Evolutionary conservation across 2,888 invertebrate species (phyloP).

Genomic region (Acleris literana): DNA sequence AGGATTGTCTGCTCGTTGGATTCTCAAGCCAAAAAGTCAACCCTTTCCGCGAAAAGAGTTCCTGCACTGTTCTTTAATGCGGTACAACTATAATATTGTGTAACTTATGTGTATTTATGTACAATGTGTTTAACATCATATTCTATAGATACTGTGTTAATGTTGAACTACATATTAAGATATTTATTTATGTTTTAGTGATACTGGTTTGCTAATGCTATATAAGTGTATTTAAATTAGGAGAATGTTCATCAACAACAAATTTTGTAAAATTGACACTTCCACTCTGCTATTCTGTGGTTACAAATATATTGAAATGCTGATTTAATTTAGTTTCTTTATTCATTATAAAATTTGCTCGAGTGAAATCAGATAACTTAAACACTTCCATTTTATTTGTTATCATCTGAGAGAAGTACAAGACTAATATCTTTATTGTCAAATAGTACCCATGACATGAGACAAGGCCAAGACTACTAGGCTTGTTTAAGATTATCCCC

Average conservation of each 20-base stretch:
- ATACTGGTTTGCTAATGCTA: slow-evolving; percentile 19
- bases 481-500: too few relatives aligned
- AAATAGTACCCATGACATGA: too few relatives aligned
- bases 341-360: too few relatives aligned
- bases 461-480: too few relatives aligned
- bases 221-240: slow-evolving; percentile 24
- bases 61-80: slow-evolving; percentile 91
- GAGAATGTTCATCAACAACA: slow-evolving; percentile 11
- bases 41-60: slow-evolving; percentile 97
- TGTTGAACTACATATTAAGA: slow-evolving; percentile 7
- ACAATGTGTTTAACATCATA: slow-evolving; percentile 21
- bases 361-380: too few relatives aligned
- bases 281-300: too few relatives aligned
- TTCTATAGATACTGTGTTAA: slow-evolving; percentile 15
- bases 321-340: too few relatives aligned
- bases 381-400: too few relatives aligned
- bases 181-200: slow-evolving; percentile 31
- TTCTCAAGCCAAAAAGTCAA: slow-evolving; percentile 97
- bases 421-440: too few relatives aligned
- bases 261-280: slow-evolving; percentile 5
- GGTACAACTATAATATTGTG: slow-evolving; percentile 8
- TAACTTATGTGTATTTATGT: slow-evolving; percentile 19
- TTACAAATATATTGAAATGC: neutral
- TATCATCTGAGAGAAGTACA: too few relatives aligned
- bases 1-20: slow-evolving; percentile 96